A percentile compares a stretch with the other conserved stretches of the same genome.
These are phyloP conservation scores for Druon quercuslanigerum DNA, from an alignment of 1,140 invertebrate species.

Conservation along the genomic window DNA sequence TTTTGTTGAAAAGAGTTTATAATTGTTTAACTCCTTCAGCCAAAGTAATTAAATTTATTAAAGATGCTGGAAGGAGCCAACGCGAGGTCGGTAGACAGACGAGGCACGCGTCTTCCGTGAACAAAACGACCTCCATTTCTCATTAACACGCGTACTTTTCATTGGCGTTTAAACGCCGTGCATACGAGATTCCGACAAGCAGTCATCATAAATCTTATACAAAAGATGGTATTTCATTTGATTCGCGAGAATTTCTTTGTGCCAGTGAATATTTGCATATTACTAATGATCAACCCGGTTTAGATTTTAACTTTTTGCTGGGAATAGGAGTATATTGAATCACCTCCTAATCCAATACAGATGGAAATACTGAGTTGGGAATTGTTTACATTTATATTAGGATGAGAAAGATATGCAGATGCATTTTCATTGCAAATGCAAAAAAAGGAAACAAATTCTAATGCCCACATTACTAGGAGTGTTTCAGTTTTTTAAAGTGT, in stretches of 20 bases:
- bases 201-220: background rate
- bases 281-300: background rate
- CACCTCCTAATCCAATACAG: conserved; percentile 1
- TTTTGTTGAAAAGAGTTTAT: too few relatives aligned
- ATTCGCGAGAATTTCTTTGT: conserved; percentile 11
- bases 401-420: too few relatives aligned
- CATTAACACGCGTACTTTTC: conserved; percentile 17
- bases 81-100: conserved; percentile 7
- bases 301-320: background rate
- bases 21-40: too few relatives aligned
- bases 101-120: conserved; percentile 28
- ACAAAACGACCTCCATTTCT: conserved; percentile 25
- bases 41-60: background rate
- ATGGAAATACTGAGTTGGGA: conserved; percentile 1
- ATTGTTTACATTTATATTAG: background rate
- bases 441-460: too few relatives aligned
- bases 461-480: too few relatives aligned
- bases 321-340: background rate
- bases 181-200: conserved; percentile 11
- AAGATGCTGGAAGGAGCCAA: background rate
- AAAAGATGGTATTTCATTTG: conserved; percentile 12
- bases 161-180: conserved; percentile 10
- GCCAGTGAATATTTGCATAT: background rate
- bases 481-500: too few relatives aligned
- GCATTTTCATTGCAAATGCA: too few relatives aligned